phyloP scores from a whole-genome alignment of 2,888 invertebrate species.

The Rotaria magnacalcarata region DNA sequence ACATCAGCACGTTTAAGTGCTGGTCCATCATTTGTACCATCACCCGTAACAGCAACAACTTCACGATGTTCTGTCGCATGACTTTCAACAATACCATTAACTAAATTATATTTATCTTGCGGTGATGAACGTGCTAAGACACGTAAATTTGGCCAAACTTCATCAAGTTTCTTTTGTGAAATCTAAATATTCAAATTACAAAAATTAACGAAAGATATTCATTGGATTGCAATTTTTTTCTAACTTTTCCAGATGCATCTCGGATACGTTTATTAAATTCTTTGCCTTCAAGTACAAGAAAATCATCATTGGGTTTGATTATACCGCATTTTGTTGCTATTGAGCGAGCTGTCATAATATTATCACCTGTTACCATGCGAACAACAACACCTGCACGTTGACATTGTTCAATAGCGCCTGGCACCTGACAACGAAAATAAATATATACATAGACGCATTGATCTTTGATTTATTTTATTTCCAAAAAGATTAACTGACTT shows the following conservation, averaged over 20 bases:
- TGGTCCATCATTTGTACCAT: conserved; percentile 96
- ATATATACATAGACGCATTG: too few relatives aligned
- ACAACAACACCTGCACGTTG: conserved; percentile 97
- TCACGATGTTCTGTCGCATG: conserved; percentile 80
- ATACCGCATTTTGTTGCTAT: conserved; percentile 97
- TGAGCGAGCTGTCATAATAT: conserved; percentile 94
- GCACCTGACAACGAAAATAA: conserved; percentile 48
- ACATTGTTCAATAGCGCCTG: conserved; percentile 87
- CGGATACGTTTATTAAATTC: conserved; percentile 86
- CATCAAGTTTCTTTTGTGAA: conserved; percentile 41
- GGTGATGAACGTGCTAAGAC: conserved; percentile 45
- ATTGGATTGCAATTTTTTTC: conserved; percentile 61
- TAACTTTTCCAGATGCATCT: conserved; percentile 65
- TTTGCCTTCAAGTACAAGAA: conserved; percentile 89
- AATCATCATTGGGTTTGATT: conserved; percentile 84
- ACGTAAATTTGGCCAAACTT: conserved; percentile 45
- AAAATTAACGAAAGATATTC: conserved; percentile 59
- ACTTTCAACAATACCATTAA: conserved; percentile 86
- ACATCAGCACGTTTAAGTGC: conserved; percentile 96
- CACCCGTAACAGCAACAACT: conserved; percentile 96
- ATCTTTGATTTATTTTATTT: too few relatives aligned
- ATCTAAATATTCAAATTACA: conserved; percentile 58
- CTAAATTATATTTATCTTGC: conserved; percentile 44
- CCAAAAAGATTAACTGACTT: conserved; percentile 58
- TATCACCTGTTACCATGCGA: conserved; percentile 98